These are phyloP conservation scores for Coluber constrictor DNA, from an alignment of 2,797 vertebrate genomes.

Conservation along the genomic window DNA sequence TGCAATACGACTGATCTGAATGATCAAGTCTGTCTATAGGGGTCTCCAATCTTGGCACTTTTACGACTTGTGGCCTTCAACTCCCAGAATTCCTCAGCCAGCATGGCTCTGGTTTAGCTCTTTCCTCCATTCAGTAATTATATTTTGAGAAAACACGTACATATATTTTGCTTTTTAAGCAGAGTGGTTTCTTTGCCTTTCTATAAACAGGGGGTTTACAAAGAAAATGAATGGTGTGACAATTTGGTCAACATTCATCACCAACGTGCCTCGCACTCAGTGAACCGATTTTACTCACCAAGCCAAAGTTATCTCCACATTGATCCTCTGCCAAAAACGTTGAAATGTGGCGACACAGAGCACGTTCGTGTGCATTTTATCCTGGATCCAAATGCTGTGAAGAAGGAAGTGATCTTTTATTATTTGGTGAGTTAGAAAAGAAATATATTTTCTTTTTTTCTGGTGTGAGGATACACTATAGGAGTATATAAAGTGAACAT, in stretches of 20 bases:
- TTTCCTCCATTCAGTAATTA: background rate
- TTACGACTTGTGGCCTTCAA: too few species aligned
- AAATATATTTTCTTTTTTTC: background rate
- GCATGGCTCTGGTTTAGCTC: constrained; percentile 10
- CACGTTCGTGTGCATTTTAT: constrained; percentile 57
- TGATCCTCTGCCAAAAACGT: constrained; percentile 37
- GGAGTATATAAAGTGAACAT: background rate
- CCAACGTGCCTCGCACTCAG: background rate
- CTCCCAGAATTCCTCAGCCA: too few species aligned
- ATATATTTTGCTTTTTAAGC: background rate
- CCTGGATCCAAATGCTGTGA: constrained; percentile 41
- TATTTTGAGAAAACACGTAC: background rate
- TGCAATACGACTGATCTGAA: background rate
- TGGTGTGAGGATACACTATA: background rate
- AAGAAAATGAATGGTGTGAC: constrained; percentile 20
- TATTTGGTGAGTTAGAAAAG: constrained; percentile 64
- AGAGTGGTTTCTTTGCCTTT: background rate
- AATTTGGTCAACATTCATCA: constrained; percentile 46
- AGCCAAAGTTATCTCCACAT: constrained; percentile 70
- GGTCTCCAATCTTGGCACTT: too few species aligned
- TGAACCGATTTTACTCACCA: constrained; percentile 60
- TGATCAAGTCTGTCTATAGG: background rate
- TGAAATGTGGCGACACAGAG: constrained; percentile 60
- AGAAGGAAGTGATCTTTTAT: constrained; percentile 57
- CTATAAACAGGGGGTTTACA: constrained; percentile 61